Base-by-base conservation (phyloP, 2,888 invertebrate species). In the Chloroclystis v-ata region DNA sequence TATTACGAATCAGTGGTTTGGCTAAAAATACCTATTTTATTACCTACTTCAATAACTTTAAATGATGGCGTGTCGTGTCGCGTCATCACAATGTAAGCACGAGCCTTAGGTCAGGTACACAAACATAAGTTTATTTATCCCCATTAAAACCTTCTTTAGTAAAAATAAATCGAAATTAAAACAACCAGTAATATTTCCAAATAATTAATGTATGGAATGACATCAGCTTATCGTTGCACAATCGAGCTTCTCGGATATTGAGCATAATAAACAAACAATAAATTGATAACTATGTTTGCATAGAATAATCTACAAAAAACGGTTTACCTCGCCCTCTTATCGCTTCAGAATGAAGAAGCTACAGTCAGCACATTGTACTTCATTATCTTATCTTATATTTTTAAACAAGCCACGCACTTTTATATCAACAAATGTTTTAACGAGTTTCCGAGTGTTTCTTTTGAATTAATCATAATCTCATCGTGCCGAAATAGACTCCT, bases 401-500 rank as follows among this genome's bases (percentile, higher is more conserved):
- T 43, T 30, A 41, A 41, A 50, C 37, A 43, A 45, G 4, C 32
- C 16, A 14, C 32, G 29, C 12, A 14, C 28, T 40, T 43, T 49
- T 40, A 49, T 48, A 47, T 42, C 49, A 41, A 32, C 40, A 48
- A 37, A 47, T 47, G 42, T 45, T 52, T 39, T 43, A 49, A 43
- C 40, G 47, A 52, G 48, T 46, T 49, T 24, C 37, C 53, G 38
- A 47, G 47, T 51, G 63, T 65, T 69, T 68, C 64, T 63, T 58
- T 63, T 64, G 59, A 67, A 66, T 70, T 71, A 67, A 70, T 80
- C 72, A 79, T 79, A 81, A 79, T 80, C 74, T 80, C 82, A 80
- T 82, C 78, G 73, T 69, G 75, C 82, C 80, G 78, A 85, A 84
- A 84, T 82, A 84, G 82, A 75, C 69, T 80, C 81, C 78, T 79